phyloP scores from a whole-genome alignment of 2,797 vertebrate genomes.

The Hemibagrus guttatus region DNA sequence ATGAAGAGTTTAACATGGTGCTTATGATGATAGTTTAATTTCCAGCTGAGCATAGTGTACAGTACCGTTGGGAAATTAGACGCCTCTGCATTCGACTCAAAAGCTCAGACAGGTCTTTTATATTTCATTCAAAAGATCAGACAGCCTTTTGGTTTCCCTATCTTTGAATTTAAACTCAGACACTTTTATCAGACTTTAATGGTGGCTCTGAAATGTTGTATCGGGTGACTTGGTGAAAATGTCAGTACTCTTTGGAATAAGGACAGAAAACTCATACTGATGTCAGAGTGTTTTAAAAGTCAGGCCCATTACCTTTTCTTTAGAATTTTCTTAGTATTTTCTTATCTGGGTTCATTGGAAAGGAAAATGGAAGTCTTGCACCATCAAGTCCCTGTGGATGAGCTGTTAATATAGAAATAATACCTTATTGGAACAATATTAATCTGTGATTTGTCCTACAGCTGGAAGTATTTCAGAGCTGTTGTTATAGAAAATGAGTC shows the following conservation, averaged over 20 bases:
- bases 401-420: neutral
- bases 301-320: neutral
- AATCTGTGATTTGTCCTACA: neutral
- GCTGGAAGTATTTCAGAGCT: neutral
- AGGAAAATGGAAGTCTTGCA: constrained; percentile 21
- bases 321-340: neutral
- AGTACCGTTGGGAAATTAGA: constrained; percentile 55
- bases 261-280: neutral
- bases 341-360: constrained; percentile 20
- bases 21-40: constrained; percentile 53
- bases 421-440: neutral
- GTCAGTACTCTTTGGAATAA: constrained; percentile 11
- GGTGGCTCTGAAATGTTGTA: constrained; percentile 19
- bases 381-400: neutral
- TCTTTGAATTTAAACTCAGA: constrained; percentile 39
- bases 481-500: neutral
- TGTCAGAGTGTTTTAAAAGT: neutral
- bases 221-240: constrained; percentile 28
- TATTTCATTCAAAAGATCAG: constrained; percentile 22
- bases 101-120: constrained; percentile 43
- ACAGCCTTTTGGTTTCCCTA: neutral
- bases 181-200: constrained; percentile 27
- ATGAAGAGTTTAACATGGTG: constrained; percentile 50
- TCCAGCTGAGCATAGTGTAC: constrained; percentile 15
- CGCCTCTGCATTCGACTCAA: constrained; percentile 47